Percentiles rank a stretch among this genome's conserved stretches.
Evolutionary conservation across 2,888 invertebrate genomes (phyloP).

Genomic region (Drosophila sordidapex): DNA sequence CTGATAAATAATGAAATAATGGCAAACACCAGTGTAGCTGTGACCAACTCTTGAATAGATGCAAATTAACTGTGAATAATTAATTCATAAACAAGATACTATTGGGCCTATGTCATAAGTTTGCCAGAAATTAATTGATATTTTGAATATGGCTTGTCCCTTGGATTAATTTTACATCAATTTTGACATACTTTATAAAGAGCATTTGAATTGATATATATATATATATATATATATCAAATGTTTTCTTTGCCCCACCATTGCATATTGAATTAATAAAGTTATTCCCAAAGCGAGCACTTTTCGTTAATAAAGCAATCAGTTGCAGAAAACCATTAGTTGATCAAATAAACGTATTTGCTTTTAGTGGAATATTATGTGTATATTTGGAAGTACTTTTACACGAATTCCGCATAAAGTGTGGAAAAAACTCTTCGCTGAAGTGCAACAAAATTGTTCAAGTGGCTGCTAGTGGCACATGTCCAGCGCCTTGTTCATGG

Average conservation of each 20-base stretch:
- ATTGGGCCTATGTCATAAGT: neutral
- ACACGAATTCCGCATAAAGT: slow-evolving; percentile 32
- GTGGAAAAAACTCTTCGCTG: slow-evolving; percentile 27
- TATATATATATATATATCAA: neutral
- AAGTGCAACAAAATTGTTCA: slow-evolving; percentile 51
- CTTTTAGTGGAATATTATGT: slow-evolving; percentile 33
- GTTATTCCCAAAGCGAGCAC: neutral
- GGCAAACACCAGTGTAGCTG: slow-evolving; percentile 5
- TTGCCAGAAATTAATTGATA: neutral
- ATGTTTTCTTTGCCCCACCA: neutral
- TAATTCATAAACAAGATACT: slow-evolving; percentile 2
- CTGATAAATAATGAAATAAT: slow-evolving; percentile 51
- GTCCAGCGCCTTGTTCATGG: slow-evolving; percentile 73
- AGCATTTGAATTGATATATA: neutral
- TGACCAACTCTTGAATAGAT: slow-evolving; percentile 4
- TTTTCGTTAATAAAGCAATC: slow-evolving; percentile 27
- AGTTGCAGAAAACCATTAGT: slow-evolving; percentile 28
- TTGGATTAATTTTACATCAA: neutral
- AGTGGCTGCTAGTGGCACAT: slow-evolving; percentile 68
- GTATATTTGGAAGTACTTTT: slow-evolving; percentile 28
- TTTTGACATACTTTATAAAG: neutral
- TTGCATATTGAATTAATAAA: neutral
- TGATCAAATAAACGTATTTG: slow-evolving; percentile 17
- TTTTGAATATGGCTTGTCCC: neutral
- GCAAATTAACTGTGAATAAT: slow-evolving; percentile 22